Percentiles rank a stretch among this genome's conserved stretches.
Conservation (phyloP, 2,888 invertebrate species). For the Panzeria rudis region DNA sequence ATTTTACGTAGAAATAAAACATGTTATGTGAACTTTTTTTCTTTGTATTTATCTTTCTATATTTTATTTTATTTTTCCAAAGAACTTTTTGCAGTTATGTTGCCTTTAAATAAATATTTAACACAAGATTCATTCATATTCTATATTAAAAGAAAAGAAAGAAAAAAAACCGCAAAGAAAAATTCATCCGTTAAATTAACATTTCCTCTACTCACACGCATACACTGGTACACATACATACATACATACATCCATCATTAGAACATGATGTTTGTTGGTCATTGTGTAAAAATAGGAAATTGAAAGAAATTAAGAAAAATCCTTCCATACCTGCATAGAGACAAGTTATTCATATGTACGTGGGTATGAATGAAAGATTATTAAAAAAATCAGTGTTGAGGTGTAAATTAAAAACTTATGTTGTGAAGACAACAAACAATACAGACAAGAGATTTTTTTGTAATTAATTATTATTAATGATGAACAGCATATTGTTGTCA, state of each 20-base stretch:
- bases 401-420: conserved; percentile 26
- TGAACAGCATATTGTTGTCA: background rate
- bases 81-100: conserved; percentile 33
- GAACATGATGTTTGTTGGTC: conserved; percentile 11
- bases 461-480: conserved; percentile 29
- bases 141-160: background rate
- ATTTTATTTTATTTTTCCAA: background rate
- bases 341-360: background rate
- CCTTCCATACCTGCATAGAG: background rate
- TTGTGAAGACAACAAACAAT: conserved; percentile 3
- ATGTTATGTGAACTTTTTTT: conserved; percentile 50
- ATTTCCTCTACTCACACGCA: conserved; percentile 37
- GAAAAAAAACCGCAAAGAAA: conserved; percentile 42
- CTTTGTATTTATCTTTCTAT: background rate
- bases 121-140: conserved; percentile 18
- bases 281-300: conserved; percentile 52
- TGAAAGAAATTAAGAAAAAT: conserved; percentile 42
- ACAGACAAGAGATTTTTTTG: background rate
- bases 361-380: background rate
- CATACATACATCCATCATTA: background rate
- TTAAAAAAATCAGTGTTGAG: conserved; percentile 15
- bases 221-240: background rate
- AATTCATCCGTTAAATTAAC: conserved; percentile 57
- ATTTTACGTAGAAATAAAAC: conserved; percentile 25
- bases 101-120: conserved; percentile 22